These are phyloP conservation scores for Notospermus geniculatus DNA, from an alignment of 1,140 invertebrate species.

Conservation along the genomic window DNA sequence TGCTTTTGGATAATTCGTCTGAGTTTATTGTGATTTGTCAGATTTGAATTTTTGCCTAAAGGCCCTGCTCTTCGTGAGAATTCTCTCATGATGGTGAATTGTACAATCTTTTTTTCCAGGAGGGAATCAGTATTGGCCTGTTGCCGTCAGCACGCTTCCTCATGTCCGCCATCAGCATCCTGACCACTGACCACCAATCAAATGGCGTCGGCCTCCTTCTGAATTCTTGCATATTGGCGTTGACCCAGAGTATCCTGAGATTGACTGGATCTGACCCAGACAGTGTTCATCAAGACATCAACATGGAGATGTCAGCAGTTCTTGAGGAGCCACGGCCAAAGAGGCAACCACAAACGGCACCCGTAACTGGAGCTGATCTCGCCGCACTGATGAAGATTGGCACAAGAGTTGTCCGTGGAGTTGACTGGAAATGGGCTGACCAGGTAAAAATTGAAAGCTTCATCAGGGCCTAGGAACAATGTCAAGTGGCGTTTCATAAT, in stretches of 20 bases:
- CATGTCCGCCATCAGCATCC: constrained; percentile 44
- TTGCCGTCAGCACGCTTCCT: constrained; percentile 46
- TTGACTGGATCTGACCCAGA: constrained; percentile 65
- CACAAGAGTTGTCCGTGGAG: constrained; percentile 82
- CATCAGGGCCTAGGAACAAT: too few relatives aligned
- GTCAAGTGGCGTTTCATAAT: too few relatives aligned
- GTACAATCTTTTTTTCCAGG: constrained; percentile 17
- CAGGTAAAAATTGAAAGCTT: constrained; percentile 61
- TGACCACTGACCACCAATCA: constrained; percentile 60
- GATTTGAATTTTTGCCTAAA: too few relatives aligned
- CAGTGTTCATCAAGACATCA: constrained; percentile 32
- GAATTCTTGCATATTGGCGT: constrained; percentile 79
- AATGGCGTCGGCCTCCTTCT: constrained; percentile 80
- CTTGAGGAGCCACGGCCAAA: constrained; percentile 51
- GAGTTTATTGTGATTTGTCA: too few relatives aligned
- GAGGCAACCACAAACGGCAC: constrained; percentile 42
- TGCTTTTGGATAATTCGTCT: too few relatives aligned
- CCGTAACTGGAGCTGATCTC: constrained; percentile 74
- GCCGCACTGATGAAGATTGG: constrained; percentile 90
- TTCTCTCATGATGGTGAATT: too few relatives aligned
- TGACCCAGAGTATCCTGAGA: constrained; percentile 76
- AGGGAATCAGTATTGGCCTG: constrained; percentile 44
- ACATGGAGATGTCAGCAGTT: constrained; percentile 43
- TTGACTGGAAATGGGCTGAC: constrained; percentile 96
- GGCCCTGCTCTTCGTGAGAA: too few relatives aligned